Conservation (phyloP, 1,140 invertebrate species). For the Leptoteleia sp. region DNA sequence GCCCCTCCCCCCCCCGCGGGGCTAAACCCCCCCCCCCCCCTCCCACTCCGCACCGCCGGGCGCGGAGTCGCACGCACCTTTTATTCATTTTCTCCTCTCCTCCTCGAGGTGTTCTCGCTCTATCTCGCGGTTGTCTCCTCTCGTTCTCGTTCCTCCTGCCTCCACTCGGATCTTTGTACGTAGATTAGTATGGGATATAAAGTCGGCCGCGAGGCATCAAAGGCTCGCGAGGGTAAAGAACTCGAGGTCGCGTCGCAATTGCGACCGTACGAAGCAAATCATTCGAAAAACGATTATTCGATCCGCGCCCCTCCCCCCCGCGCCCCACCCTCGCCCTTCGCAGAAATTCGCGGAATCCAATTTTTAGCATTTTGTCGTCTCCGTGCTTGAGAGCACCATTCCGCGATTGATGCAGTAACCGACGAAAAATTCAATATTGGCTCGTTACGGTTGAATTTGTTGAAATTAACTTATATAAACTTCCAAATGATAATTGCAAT, state of each 20-base stretch:
- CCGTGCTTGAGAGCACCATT: no score
- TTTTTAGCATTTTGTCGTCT: conserved; percentile 7
- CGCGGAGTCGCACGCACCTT: conserved; percentile 62
- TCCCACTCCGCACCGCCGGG: conserved; percentile 26
- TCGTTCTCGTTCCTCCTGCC: conserved; percentile 33
- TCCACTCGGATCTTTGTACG: conserved; percentile 49
- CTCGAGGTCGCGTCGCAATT: conserved; percentile 61
- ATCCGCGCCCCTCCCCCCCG: conserved; percentile 4
- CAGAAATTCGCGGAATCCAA: conserved; percentile 28
- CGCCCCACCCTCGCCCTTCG: background rate
- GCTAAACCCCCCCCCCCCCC: no score
- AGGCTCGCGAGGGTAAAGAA: conserved; percentile 63
- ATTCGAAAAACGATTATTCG: conserved; percentile 52
- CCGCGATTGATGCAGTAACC: no score
- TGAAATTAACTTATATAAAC: no score
- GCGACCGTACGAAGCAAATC: conserved; percentile 43
- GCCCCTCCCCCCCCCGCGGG: conserved; percentile 51
- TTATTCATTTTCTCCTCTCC: conserved; percentile 57
- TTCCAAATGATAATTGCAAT: no score
- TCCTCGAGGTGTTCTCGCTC: conserved; percentile 17
- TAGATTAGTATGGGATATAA: conserved; percentile 59
- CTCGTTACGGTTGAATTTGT: no score
- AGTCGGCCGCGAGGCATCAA: conserved; percentile 57
- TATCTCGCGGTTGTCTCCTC: conserved; percentile 23
- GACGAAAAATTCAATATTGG: no score